Evolutionary conservation across 2,113 vertebrate species (phyloP).

Genomic region (Lanius collurio): DNA sequence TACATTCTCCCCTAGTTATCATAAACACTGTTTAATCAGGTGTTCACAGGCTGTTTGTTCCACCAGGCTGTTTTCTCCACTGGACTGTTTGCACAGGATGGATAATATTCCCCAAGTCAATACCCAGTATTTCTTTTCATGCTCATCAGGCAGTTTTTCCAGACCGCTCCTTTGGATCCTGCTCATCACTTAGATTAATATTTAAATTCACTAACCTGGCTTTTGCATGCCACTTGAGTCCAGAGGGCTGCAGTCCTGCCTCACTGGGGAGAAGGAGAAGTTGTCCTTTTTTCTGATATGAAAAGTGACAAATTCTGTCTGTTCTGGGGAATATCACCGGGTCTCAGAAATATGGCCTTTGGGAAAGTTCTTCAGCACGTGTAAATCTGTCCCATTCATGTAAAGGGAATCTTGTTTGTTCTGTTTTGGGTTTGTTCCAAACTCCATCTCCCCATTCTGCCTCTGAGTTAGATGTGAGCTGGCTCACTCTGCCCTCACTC

Average conservation of each 20-base stretch:
- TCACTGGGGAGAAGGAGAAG: neutral
- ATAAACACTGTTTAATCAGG: conserved; percentile 34
- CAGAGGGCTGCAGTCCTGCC: neutral
- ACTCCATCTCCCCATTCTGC: rapidly evolving
- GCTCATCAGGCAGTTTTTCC: neutral
- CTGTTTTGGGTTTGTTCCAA: neutral
- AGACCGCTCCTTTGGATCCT: neutral
- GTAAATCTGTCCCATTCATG: neutral
- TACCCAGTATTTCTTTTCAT: neutral
- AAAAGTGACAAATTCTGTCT: neutral
- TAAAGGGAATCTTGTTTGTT: neutral
- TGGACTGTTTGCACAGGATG: neutral
- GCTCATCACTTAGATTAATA: neutral
- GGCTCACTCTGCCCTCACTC: neutral
- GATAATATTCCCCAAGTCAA: conserved; percentile 1
- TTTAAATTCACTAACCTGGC: neutral
- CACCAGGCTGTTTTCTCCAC: neutral
- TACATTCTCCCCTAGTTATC: neutral
- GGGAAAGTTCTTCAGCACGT: neutral
- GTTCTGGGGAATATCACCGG: rapidly evolving
- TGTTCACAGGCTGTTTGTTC: conserved; percentile 18
- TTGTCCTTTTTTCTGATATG: neutral
- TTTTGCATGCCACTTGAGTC: neutral
- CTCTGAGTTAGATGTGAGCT: neutral
- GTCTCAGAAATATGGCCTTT: neutral